A percentile compares a stretch with the other conserved stretches of the same genome.
Conservation (phyloP, 2,797 vertebrate genomes). For the Craterocephalus amniculus region DNA sequence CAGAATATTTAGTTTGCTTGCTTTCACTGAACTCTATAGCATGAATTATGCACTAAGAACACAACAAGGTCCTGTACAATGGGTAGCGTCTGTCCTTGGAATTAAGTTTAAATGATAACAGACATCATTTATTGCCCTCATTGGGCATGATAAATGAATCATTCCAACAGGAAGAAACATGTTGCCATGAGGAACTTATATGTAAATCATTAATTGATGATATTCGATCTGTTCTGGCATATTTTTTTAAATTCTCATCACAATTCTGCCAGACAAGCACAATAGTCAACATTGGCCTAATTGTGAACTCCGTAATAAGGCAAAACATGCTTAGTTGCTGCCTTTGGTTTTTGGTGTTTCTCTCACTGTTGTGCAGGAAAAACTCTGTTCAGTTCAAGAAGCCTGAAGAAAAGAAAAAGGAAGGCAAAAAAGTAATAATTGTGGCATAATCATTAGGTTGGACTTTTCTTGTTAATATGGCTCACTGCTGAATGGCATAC, state of each 20-base stretch:
- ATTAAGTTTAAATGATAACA: slow-evolving; percentile 38
- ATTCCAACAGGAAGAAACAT: slow-evolving; percentile 37
- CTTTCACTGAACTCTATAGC: slow-evolving; percentile 44
- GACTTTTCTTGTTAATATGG: slow-evolving; percentile 39
- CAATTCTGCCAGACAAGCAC: not conserved
- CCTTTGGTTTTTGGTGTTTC: too few species aligned
- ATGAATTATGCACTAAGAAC: slow-evolving; percentile 53
- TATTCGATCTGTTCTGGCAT: slow-evolving; percentile 4
- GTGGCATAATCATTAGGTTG: slow-evolving; percentile 51
- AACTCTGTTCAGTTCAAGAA: slow-evolving; percentile 28
- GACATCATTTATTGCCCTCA: slow-evolving; percentile 13
- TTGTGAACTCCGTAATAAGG: too few species aligned
- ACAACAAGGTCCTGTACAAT: slow-evolving; percentile 32
- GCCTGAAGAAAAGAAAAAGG: slow-evolving; percentile 26
- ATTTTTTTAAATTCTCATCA: slow-evolving; percentile 16
- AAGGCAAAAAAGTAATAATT: slow-evolving; percentile 43
- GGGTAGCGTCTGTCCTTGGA: slow-evolving; percentile 43
- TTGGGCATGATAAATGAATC: not conserved
- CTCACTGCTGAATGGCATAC: slow-evolving; percentile 38
- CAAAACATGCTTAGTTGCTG: too few species aligned
- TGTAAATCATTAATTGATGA: slow-evolving; percentile 43
- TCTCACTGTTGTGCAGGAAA: slow-evolving; percentile 39
- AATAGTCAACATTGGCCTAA: slow-evolving; percentile 29
- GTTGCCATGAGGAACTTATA: slow-evolving; percentile 27
- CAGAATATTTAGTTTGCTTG: slow-evolving; percentile 42